Conservation (phyloP, 2,888 invertebrate genomes). For the Latheticus oryzae region DNA sequence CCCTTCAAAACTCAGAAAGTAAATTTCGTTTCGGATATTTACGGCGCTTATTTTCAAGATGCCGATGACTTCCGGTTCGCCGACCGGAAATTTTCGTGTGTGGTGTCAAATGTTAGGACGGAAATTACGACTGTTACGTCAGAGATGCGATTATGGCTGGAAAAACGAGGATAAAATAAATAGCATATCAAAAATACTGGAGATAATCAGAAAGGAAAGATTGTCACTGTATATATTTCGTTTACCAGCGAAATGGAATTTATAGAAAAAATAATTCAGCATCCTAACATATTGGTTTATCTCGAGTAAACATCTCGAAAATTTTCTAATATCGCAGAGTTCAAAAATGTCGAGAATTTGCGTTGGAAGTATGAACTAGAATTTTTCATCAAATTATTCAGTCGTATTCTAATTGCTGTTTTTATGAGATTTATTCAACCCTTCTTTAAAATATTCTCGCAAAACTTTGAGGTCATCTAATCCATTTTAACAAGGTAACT, state of each 20-base stretch:
- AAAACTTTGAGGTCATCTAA: no score
- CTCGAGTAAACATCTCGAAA: constrained; percentile 3
- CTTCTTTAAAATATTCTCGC: no score
- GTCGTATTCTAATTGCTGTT: no score
- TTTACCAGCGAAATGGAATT: no score
- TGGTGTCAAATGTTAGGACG: constrained; percentile 24
- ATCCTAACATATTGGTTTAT: not conserved
- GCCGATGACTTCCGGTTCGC: constrained; percentile 19
- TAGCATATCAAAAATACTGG: constrained; percentile 18
- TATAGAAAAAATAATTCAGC: no score
- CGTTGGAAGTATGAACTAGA: constrained; percentile 1
- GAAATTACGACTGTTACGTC: constrained; percentile 23
- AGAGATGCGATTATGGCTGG: constrained; percentile 7
- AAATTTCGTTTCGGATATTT: constrained; percentile 43
- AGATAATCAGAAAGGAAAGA: no score
- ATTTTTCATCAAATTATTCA: constrained; percentile 1
- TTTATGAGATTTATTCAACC: no score
- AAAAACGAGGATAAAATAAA: constrained; percentile 17
- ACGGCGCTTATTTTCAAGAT: constrained; percentile 31
- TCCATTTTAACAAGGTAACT: no score
- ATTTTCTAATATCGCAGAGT: constrained; percentile 9
- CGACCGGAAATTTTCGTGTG: constrained; percentile 32
- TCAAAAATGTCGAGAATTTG: not conserved
- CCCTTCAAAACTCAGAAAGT: constrained; percentile 48
- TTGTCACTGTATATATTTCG: no score